Evolutionary conservation across 2,888 invertebrate genomes (phyloP).

Genomic region (Syrphus vitripennis): DNA sequence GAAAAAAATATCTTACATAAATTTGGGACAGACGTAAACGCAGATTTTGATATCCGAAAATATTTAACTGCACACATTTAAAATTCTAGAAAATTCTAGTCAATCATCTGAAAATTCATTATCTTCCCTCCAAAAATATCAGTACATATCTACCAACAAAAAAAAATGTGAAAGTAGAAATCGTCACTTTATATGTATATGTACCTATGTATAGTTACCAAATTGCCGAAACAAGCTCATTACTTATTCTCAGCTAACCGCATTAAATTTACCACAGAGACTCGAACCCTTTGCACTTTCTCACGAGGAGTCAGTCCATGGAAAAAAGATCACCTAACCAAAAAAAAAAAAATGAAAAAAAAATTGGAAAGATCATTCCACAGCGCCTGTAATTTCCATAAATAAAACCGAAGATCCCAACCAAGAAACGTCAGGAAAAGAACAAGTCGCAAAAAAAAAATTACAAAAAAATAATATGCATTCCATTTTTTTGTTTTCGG

Average conservation of each 20-base stretch:
- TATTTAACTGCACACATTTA: too few species aligned
- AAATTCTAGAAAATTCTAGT: neutral
- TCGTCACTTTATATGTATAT: constrained; percentile 52
- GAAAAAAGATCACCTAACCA: constrained; percentile 47
- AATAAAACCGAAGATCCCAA: constrained; percentile 57
- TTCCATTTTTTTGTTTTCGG: constrained; percentile 61
- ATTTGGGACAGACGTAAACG: too few species aligned
- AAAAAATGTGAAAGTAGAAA: constrained; percentile 56
- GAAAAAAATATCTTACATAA: too few species aligned
- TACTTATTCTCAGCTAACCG: constrained; percentile 66
- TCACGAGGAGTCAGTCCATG: constrained; percentile 49
- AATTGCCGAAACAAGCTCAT: constrained; percentile 67
- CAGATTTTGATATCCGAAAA: too few species aligned
- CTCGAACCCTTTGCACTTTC: constrained; percentile 66
- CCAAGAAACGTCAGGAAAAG: constrained; percentile 42
- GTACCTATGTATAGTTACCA: too few species aligned
- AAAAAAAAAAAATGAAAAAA: constrained; percentile 22
- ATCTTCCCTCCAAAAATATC: neutral
- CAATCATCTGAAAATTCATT: neutral
- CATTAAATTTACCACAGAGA: constrained; percentile 57
- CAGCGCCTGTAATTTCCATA: constrained; percentile 72
- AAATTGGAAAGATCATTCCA: constrained; percentile 55
- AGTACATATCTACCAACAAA: neutral
- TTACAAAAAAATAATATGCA: constrained; percentile 67
- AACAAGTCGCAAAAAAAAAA: constrained; percentile 21